These are phyloP conservation scores for Lacanobia wlatinum DNA, from an alignment of 2,888 invertebrate genomes.

Conservation along the genomic window DNA sequence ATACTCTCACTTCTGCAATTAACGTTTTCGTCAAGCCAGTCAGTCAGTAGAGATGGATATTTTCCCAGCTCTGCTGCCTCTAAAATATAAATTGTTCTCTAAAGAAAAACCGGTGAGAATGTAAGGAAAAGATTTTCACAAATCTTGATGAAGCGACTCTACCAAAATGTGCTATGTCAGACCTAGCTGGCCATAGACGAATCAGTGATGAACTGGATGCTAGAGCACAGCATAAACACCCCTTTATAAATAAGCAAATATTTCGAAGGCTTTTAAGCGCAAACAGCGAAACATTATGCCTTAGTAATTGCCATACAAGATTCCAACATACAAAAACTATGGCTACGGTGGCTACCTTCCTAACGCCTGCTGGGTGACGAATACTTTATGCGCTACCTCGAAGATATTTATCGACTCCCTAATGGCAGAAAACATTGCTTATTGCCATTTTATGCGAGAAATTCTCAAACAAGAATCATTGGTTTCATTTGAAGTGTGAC, in stretches of 20 bases:
- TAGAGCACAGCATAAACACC: neutral
- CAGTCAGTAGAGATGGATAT: too few species aligned
- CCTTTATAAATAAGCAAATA: conserved; percentile 24
- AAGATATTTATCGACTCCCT: conserved; percentile 58
- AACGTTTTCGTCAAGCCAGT: neutral
- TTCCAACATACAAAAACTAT: conserved; percentile 56
- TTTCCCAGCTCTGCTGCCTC: too few species aligned
- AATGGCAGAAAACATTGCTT: conserved; percentile 63
- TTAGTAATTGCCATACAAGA: conserved; percentile 53
- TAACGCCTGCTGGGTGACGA: conserved; percentile 57
- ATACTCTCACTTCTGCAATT: neutral
- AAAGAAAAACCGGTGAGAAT: too few species aligned
- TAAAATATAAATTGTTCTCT: too few species aligned
- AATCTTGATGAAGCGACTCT: too few species aligned
- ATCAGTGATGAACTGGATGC: neutral
- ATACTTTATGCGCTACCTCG: conserved; percentile 51
- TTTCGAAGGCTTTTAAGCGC: conserved; percentile 35
- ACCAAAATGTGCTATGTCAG: neutral
- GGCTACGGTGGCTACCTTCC: conserved; percentile 42
- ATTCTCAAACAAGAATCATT: conserved; percentile 49
- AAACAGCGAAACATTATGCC: conserved; percentile 41
- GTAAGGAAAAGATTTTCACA: too few species aligned
- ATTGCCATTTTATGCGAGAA: conserved; percentile 50
- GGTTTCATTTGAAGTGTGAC: conserved; percentile 31
- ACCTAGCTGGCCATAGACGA: neutral